Conservation (phyloP, 2,113 vertebrate species). For the Orycteropus afer region DNA sequence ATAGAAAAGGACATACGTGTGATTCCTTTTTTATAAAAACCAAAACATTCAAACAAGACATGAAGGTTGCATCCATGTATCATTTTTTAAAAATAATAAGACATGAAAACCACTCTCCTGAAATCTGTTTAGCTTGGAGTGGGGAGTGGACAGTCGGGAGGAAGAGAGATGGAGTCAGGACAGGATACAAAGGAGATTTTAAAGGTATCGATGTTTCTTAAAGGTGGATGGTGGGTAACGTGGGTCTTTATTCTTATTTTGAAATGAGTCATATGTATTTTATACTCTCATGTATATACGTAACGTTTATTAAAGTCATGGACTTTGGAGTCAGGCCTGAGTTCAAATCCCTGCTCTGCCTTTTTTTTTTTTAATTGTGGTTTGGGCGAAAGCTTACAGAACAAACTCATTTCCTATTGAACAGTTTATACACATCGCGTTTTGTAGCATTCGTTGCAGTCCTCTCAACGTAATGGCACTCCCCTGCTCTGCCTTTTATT, state of each 20-base stretch:
- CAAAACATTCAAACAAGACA: not conserved
- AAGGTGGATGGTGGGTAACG: not conserved
- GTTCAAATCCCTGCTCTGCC: not conserved
- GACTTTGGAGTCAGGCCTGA: not conserved
- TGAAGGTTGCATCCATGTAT: not conserved
- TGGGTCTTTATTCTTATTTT: conserved; percentile 1
- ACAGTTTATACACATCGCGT: no score
- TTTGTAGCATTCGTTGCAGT: no score
- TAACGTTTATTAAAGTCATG: not conserved
- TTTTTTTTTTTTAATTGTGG: no score
- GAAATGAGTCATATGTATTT: not conserved
- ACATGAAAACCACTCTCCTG: not conserved
- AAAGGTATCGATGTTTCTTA: not conserved
- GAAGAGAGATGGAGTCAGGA: not conserved
- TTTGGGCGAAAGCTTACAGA: no score
- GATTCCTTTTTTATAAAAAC: conserved; percentile 28
- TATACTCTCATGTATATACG: not conserved
- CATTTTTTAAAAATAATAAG: not conserved
- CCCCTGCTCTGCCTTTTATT: not conserved
- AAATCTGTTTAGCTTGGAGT: not conserved
- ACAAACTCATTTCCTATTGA: no score
- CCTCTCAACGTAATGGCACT: no score
- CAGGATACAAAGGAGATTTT: not conserved
- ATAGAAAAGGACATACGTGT: not conserved
- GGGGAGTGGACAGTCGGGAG: not conserved